Percentiles rank a stretch among this genome's conserved stretches.
These are phyloP conservation scores for Battus philenor DNA, from an alignment of 1,140 invertebrate genomes.

Conservation along the genomic window DNA sequence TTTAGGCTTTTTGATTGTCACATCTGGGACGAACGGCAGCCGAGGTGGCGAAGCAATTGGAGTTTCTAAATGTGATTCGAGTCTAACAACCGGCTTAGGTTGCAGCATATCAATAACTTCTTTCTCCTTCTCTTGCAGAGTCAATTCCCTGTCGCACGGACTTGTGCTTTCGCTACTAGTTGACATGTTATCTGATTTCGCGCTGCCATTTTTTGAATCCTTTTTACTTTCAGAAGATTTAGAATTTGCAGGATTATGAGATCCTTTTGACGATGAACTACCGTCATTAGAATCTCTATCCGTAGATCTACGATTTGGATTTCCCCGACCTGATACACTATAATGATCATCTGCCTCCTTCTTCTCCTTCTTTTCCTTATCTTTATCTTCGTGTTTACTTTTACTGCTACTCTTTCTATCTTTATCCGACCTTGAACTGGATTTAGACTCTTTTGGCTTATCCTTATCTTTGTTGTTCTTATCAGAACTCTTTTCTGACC, in stretches of 20 bases:
- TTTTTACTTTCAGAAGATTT: constrained; percentile 55
- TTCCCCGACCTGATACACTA: constrained; percentile 71
- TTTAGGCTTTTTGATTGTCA: constrained; percentile 77
- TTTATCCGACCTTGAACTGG: constrained; percentile 57
- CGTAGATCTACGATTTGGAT: constrained; percentile 70
- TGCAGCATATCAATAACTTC: constrained; percentile 32
- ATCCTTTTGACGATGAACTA: constrained; percentile 64
- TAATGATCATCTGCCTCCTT: constrained; percentile 77
- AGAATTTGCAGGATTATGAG: constrained; percentile 49
- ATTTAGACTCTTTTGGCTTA: constrained; percentile 63
- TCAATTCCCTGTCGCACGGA: constrained; percentile 60
- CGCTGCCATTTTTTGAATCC: constrained; percentile 51
- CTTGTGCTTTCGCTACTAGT: constrained; percentile 63
- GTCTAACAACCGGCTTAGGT: constrained; percentile 45
- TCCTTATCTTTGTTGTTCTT: constrained; percentile 65
- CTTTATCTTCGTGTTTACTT: constrained; percentile 55
- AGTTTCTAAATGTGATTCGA: constrained; percentile 55
- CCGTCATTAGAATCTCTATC: constrained; percentile 79
- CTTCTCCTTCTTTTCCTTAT: constrained; percentile 67
- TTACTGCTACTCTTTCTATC: constrained; percentile 67
- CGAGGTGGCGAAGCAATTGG: constrained; percentile 42
- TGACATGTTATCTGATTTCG: constrained; percentile 64
- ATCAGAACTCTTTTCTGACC: constrained; percentile 50
- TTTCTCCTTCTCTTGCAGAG: constrained; percentile 27
- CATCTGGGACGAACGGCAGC: constrained; percentile 50